A percentile compares a stretch with the other conserved stretches of the same genome.
phyloP scores from a whole-genome alignment of 2,888 invertebrate species.

The Ernsta delagoae region DNA sequence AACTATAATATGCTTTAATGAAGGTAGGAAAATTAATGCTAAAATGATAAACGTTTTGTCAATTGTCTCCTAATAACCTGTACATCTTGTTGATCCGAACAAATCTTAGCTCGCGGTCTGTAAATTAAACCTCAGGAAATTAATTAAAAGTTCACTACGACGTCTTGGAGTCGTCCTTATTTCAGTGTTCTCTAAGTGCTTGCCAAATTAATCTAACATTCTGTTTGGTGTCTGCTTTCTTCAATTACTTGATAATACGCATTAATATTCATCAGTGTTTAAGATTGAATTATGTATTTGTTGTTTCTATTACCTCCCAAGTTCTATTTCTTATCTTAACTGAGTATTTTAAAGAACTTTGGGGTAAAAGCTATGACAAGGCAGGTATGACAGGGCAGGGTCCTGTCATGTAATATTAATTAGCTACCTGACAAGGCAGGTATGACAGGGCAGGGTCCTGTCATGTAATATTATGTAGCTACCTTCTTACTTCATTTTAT shows the following conservation, averaged over 20 bases:
- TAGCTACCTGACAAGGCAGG: too few species aligned
- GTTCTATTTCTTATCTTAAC: neutral
- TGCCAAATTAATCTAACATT: slow-evolving; percentile 23
- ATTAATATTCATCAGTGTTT: neutral
- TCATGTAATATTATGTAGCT: too few species aligned
- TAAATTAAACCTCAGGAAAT: slow-evolving; percentile 26
- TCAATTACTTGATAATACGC: slow-evolving; percentile 1
- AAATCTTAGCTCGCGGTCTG: neutral
- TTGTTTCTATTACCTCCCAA: neutral
- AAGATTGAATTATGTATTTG: neutral
- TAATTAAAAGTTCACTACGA: slow-evolving; percentile 31
- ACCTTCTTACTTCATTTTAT: too few species aligned
- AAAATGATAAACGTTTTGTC: slow-evolving; percentile 2
- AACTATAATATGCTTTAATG: neutral
- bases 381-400: too few species aligned
- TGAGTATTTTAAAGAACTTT: too few species aligned
- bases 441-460: too few species aligned
- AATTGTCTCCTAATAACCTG: neutral
- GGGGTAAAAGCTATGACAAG: too few species aligned
- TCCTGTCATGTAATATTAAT: too few species aligned
- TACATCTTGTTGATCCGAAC: neutral
- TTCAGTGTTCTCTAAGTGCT: slow-evolving; percentile 20
- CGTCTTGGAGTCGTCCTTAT: slow-evolving; percentile 1
- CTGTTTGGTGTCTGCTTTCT: slow-evolving; percentile 12
- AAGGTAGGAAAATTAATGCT: neutral